Percentiles rank a stretch among this genome's conserved stretches.
Conservation (phyloP, 2,797 vertebrate species). For the Acanthurus leucopareius region DNA sequence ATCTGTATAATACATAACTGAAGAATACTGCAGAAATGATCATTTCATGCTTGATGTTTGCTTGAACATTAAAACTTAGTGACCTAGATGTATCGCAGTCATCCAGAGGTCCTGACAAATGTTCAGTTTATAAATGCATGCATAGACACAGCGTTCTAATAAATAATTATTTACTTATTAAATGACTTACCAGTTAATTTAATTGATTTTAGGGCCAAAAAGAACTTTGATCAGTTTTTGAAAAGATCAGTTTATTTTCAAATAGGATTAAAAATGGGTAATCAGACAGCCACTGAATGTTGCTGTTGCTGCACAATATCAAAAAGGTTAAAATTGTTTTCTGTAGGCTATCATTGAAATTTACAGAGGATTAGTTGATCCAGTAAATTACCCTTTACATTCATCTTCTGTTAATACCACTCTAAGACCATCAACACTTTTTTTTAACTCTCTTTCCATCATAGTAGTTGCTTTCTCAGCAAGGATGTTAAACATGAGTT, state of each 20-base stretch:
- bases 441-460: neutral
- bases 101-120: neutral
- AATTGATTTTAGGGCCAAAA: conserved; percentile 4
- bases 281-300: neutral
- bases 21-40: neutral
- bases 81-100: neutral
- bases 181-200: neutral
- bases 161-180: neutral
- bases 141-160: neutral
- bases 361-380: neutral
- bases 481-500: neutral
- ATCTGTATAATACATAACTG: no score
- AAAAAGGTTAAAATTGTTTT: neutral
- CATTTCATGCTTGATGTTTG: neutral
- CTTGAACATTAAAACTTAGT: neutral
- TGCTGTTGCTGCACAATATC: neutral
- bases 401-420: neutral
- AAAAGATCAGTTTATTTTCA: conserved; percentile 4
- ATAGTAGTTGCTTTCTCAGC: neutral
- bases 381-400: accelerated
- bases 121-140: neutral
- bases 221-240: neutral
- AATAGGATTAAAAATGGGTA: neutral
- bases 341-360: neutral
- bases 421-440: neutral